Percentiles rank a stretch among this genome's conserved stretches.
These are phyloP conservation scores for Tetanocera ferruginea DNA, from an alignment of 2,888 invertebrate genomes.

Conservation along the genomic window DNA sequence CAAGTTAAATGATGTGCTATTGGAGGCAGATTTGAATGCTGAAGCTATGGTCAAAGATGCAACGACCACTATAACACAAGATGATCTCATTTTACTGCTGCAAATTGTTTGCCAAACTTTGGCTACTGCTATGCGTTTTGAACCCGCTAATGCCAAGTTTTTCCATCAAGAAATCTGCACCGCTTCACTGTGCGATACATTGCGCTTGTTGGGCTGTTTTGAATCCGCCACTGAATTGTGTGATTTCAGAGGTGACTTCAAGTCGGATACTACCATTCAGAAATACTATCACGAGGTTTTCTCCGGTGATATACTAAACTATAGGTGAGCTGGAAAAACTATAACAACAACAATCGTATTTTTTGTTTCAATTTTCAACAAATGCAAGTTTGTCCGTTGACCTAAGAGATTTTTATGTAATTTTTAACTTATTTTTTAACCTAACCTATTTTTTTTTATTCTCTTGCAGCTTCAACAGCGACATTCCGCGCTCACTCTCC, in stretches of 20 bases:
- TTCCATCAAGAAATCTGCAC: conserved; percentile 97
- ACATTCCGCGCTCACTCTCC: conserved; percentile 82
- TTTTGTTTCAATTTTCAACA: too few relatives aligned
- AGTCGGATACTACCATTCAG: conserved; percentile 65
- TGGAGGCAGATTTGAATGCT: conserved; percentile 62
- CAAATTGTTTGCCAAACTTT: conserved; percentile 94
- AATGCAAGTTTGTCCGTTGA: too few relatives aligned
- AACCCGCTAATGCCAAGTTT: conserved; percentile 98
- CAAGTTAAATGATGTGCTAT: conserved; percentile 73
- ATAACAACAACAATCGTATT: neutral
- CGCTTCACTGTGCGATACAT: conserved; percentile 92
- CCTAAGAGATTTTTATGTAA: too few relatives aligned
- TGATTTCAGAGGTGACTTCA: conserved; percentile 67
- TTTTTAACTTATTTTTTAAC: too few relatives aligned
- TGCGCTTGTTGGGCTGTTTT: conserved; percentile 94
- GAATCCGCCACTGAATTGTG: conserved; percentile 71
- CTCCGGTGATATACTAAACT: conserved; percentile 80
- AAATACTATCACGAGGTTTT: conserved; percentile 80
- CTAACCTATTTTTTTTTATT: neutral
- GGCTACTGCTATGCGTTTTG: conserved; percentile 98
- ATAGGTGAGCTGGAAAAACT: conserved; percentile 51
- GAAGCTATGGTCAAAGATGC: conserved; percentile 58
- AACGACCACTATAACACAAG: conserved; percentile 60
- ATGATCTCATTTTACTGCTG: conserved; percentile 82
- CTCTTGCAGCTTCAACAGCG: conserved; percentile 75